These are phyloP conservation scores for Conistra vaccinii DNA, from an alignment of 2,888 invertebrate species.

Conservation along the genomic window DNA sequence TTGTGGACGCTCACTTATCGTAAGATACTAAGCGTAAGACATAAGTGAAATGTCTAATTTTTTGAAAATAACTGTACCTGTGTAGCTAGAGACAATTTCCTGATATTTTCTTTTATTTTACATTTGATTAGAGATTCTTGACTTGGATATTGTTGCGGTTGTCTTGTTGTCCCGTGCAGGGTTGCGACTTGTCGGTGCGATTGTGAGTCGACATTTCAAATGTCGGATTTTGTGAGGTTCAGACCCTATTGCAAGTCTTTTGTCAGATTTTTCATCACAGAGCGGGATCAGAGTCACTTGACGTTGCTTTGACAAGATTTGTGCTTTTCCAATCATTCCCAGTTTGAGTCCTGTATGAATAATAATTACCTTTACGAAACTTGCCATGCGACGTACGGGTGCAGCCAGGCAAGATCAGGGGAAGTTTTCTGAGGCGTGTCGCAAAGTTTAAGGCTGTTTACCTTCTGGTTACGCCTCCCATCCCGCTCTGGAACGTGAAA, in stretches of 20 bases:
- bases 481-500: slow-evolving; percentile 51
- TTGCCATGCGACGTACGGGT: slow-evolving; percentile 49
- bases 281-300: slow-evolving; percentile 27
- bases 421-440: not conserved
- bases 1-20: slow-evolving; percentile 76
- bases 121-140: slow-evolving; percentile 68
- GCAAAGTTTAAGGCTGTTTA: no score
- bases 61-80: slow-evolving; percentile 85
- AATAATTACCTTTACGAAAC: slow-evolving; percentile 50
- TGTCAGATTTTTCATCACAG: slow-evolving; percentile 14
- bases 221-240: slow-evolving; percentile 20
- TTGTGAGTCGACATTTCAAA: slow-evolving; percentile 41
- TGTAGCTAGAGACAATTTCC: slow-evolving; percentile 89
- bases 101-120: slow-evolving; percentile 70
- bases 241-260: slow-evolving; percentile 7
- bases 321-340: slow-evolving; percentile 63
- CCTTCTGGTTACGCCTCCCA: slow-evolving; percentile 5
- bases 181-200: slow-evolving; percentile 53
- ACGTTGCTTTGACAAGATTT: slow-evolving; percentile 55
- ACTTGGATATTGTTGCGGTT: slow-evolving; percentile 84
- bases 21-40: slow-evolving; percentile 85
- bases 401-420: slow-evolving; percentile 4
- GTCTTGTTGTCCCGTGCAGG: slow-evolving; percentile 66
- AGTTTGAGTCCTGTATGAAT: slow-evolving; percentile 58
- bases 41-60: slow-evolving; percentile 85